A percentile compares a stretch with the other conserved stretches of the same genome.
Evolutionary conservation across 2,113 vertebrate genomes (phyloP).

Genomic region (Verasper variegatus): DNA sequence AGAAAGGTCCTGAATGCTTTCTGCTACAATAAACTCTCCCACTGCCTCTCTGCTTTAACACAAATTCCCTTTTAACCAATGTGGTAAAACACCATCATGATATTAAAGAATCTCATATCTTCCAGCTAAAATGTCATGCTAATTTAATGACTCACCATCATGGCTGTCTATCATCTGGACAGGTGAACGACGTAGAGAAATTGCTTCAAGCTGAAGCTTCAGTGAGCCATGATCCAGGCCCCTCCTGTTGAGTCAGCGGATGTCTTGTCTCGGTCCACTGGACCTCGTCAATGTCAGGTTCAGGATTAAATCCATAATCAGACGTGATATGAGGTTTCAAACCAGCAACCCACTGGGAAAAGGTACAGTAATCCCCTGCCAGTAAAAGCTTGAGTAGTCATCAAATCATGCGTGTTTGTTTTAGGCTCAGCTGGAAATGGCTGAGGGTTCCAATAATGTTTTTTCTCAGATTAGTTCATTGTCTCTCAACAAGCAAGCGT

Average conservation of each 20-base stretch:
- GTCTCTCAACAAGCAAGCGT: slow-evolving; percentile 8
- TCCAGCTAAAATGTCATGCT: too few species aligned
- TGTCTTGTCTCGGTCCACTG: slow-evolving; percentile 50
- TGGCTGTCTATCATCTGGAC: too few species aligned
- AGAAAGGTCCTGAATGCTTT: too few species aligned
- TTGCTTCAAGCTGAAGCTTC: neutral
- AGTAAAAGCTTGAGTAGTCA: slow-evolving; percentile 40
- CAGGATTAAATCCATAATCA: slow-evolving; percentile 56
- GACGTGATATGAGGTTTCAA: slow-evolving; percentile 57
- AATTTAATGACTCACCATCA: too few species aligned
- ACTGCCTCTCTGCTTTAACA: too few species aligned
- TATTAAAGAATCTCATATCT: too few species aligned
- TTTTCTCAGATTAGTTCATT: slow-evolving; percentile 37
- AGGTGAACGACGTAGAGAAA: neutral
- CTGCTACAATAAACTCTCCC: too few species aligned
- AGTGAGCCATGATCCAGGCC: slow-evolving; percentile 16
- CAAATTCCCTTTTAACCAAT: too few species aligned
- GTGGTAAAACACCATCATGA: too few species aligned
- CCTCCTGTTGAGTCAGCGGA: slow-evolving; percentile 47
- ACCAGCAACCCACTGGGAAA: slow-evolving; percentile 33
- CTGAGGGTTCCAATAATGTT: slow-evolving; percentile 30
- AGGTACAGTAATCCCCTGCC: slow-evolving; percentile 35
- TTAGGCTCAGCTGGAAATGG: slow-evolving; percentile 40
- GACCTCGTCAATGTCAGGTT: slow-evolving; percentile 42
- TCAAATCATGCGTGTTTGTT: slow-evolving; percentile 49